Evolutionary conservation across 2,797 vertebrate genomes (phyloP).

Genomic region (Melanotaenia nigrans): DNA sequence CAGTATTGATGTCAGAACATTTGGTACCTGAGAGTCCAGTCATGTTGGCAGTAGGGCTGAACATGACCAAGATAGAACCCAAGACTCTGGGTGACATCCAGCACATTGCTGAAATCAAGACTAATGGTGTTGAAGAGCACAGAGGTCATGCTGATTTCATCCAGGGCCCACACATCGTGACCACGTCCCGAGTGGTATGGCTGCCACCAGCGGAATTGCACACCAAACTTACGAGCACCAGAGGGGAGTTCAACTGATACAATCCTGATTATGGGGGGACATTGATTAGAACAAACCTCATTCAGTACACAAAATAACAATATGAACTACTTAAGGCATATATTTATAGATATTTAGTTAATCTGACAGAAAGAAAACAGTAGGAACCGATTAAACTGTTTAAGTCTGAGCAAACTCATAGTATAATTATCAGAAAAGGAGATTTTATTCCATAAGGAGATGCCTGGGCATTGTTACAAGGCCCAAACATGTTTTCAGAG

Average conservation of each 20-base stretch:
- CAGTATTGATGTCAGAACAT: neutral
- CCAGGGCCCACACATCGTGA: constrained; percentile 97
- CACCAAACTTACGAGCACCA: constrained; percentile 91
- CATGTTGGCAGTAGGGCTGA: constrained; percentile 95
- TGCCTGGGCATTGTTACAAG: neutral
- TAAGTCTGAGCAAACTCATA: neutral
- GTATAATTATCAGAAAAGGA: neutral
- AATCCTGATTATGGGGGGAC: constrained; percentile 82
- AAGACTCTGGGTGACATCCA: constrained; percentile 96
- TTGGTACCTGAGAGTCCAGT: constrained; percentile 95
- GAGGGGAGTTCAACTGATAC: constrained; percentile 95
- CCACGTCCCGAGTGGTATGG: constrained; percentile 95
- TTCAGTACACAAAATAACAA: neutral
- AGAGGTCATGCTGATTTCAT: constrained; percentile 98
- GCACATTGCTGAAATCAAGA: constrained; percentile 95
- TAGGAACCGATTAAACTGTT: neutral
- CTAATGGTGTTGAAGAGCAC: constrained; percentile 98
- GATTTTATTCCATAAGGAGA: neutral
- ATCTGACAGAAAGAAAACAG: neutral
- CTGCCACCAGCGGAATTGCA: constrained; percentile 99
- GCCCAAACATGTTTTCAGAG: neutral
- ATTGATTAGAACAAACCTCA: neutral
- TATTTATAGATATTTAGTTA: neutral
- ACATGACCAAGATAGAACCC: constrained; percentile 99
- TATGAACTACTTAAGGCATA: neutral